Base-by-base conservation (phyloP, 2,888 invertebrate genomes). In the Fragum whitleyi region DNA sequence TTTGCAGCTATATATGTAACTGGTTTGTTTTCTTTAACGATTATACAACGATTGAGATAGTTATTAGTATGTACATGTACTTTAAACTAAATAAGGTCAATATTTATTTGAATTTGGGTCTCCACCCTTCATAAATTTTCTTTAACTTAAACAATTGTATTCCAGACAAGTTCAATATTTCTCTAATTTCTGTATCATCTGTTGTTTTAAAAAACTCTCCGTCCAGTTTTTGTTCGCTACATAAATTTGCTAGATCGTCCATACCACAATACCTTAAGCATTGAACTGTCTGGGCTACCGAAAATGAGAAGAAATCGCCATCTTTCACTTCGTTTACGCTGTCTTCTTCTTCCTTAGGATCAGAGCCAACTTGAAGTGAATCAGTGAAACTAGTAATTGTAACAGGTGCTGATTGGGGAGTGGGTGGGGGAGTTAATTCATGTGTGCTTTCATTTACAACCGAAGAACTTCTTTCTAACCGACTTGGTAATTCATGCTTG, bases 131-230 rank as follows among this genome's bases (percentile, higher is more conserved):
- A 19, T 16, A 65, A 9, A 65, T 65, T 23, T 42, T 39, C 16
- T 65, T 42, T 23, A 65, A 21, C 42, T 65, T 65, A 14, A 65
- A 23, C n/a, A 65, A 2, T 5, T 23, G 39, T 36, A 65, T 7
- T 7, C 23, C 42, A 7, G 65, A 42, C 11, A 65, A 26, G 21
- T 39, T 26, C 28, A 65, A 42, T 19, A 26, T 14, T 19, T 42
- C 23, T 7, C n/a, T 39, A 14, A 65, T 16, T 23, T 5, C 26
- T 11, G 39, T 36, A 2, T 42, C 65, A n/a, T 65, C 65, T 39
- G 65, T 65, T 0, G 5, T n/a, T 19, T 65, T 42, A 42, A 65
- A 65, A 21, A 65, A 65, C 9, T 65, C 42, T 65, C 65, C 65
- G 14, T 65, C 65, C n/a, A 65, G 42, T 9, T 23, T 65, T 21